A percentile compares a stretch with the other conserved stretches of the same genome.
Conservation (phyloP, 2,888 invertebrate genomes). For the Eubasilissa splendida region DNA sequence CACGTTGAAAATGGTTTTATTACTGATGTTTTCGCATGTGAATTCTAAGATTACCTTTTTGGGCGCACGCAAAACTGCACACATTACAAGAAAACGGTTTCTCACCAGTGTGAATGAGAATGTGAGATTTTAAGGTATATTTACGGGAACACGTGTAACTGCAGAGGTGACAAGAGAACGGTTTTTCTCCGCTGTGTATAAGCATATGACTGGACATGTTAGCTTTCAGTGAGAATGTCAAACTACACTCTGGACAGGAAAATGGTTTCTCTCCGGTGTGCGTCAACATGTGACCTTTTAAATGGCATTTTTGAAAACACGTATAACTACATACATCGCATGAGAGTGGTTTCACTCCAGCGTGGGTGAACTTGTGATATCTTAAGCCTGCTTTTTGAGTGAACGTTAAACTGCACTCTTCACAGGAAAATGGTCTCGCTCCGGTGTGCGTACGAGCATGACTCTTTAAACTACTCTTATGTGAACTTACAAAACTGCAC, state of each 20-base stretch:
- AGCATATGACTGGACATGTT: background rate
- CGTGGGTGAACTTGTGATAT: background rate
- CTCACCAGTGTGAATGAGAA: no score
- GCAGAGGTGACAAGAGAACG: background rate
- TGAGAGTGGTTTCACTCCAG: constrained; percentile 4
- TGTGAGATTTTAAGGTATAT: no score
- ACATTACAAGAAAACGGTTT: no score
- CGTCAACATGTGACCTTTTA: constrained; percentile 5
- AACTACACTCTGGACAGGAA: background rate
- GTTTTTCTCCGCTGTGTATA: background rate
- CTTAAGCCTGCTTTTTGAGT: background rate
- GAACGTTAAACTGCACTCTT: background rate
- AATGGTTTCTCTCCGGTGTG: background rate
- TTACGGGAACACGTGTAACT: background rate
- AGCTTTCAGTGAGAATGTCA: background rate
- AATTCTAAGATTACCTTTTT: no score
- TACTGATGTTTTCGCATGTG: no score
- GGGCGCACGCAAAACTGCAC: no score
- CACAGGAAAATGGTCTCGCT: background rate
- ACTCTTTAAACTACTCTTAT: constrained; percentile 2
- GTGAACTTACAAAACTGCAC: background rate
- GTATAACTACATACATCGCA: background rate
- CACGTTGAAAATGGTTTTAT: no score
- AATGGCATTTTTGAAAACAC: background rate
- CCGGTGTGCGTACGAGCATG: background rate